Evolutionary conservation across 53 echinoderm and acorn worm species (phyloP), one percentile per base, ranked within the genome.

Genomic region (Apostichopus leukothele): DNA sequence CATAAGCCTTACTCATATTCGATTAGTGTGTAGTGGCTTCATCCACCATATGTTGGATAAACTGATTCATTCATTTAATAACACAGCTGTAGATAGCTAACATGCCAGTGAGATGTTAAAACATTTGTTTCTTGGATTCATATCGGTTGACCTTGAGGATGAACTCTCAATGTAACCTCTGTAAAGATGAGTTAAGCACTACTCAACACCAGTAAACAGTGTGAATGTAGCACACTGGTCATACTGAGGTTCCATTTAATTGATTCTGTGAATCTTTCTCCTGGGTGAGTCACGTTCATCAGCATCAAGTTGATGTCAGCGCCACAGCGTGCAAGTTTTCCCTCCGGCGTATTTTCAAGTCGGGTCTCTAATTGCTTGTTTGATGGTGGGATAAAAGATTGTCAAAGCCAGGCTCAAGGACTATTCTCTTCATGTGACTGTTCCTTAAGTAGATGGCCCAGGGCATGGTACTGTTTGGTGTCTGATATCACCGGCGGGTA

Each of bases 301-400:
- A 13, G 11, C 23, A 14, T 71, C 13, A n/a, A 7, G 81, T 18
- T 57, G 81, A 81, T 81, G 81, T 81, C 81, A 81, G 54, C 51
- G 57, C 60, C 21, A 55, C n/a, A 22, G 22, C 54, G 54, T 81
- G 81, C 20, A 81, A 59, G 55, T 23, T 53, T 57, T 10, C 81
- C 81, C 81, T 55, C 81, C 23, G 59, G 81, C 81, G 18, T 81
- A 14, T 81, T 19, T 79, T 81, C 53, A 55, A 81, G 81, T 14
- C 55, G 7, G 18, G 39, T 54, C 81, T 81, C 81, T 81, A 81
- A 81, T 81, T 81, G 81, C 81, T 81, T 81, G 81, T 81, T 81
- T 81, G 81, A 81, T 81, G 19, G 81, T 23, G 54, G 55, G 81
- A 81, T 53, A 81, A 81, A 54, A 59, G 81, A 54, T 51, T 81